Conservation (phyloP, 2,113 vertebrate genomes). For the Dissostichus mawsoni region DNA sequence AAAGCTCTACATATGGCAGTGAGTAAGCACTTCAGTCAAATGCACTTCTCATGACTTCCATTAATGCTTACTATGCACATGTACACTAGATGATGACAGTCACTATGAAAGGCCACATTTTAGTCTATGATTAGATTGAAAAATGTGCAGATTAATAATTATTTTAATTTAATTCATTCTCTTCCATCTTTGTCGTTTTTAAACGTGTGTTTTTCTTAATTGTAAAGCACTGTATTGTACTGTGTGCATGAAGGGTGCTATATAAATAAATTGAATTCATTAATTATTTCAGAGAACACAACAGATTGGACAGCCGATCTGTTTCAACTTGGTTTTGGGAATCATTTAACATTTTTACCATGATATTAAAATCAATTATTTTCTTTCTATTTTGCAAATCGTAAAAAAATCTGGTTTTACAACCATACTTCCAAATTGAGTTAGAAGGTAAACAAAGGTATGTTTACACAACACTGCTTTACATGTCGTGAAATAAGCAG, state of each 20-base stretch:
- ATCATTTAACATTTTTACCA: no score
- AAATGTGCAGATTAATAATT: background rate
- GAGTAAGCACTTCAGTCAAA: background rate
- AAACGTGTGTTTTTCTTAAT: no score
- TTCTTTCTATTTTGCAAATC: no score
- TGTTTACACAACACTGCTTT: slow-evolving; percentile 2
- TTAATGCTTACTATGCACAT: background rate
- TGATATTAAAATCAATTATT: no score
- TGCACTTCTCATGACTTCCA: slow-evolving; percentile 5
- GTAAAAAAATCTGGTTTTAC: no score
- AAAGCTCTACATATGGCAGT: background rate
- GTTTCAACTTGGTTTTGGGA: background rate
- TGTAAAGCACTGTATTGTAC: no score
- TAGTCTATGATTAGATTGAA: background rate
- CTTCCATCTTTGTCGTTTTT: no score
- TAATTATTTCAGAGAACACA: background rate
- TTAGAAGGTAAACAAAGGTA: background rate
- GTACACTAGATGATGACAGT: background rate
- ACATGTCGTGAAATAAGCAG: background rate
- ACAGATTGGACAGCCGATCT: background rate
- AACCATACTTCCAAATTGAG: background rate
- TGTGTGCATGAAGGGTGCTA: no score
- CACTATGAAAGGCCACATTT: background rate
- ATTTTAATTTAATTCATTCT: no score
- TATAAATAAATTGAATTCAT: no score